A percentile compares a stretch with the other conserved stretches of the same genome.
Conservation (phyloP, 1,140 invertebrate genomes). For the Lepidotrigona ventralis region DNA sequence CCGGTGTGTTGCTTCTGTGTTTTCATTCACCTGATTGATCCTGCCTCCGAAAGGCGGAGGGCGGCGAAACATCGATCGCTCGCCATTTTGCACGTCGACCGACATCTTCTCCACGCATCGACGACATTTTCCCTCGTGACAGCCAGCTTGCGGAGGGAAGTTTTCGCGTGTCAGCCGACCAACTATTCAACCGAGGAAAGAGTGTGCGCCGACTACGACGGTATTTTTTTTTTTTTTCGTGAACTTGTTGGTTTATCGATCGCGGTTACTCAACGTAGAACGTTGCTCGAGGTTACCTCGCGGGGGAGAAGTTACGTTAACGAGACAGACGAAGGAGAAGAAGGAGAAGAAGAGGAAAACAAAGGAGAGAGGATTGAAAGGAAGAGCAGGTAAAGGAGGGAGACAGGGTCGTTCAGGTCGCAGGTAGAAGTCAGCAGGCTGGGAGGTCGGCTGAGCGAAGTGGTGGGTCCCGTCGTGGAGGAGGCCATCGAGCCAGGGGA, state of each 20-base stretch:
- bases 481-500: slow-evolving; percentile 80
- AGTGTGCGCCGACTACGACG: neutral
- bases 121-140: slow-evolving; percentile 63
- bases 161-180: neutral
- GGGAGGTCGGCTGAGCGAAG: slow-evolving; percentile 79
- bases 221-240: neutral
- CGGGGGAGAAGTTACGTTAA: neutral
- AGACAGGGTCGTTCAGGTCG: slow-evolving; percentile 56
- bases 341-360: neutral
- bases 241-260: slow-evolving; percentile 30
- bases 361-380: neutral
- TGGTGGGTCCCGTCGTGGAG: slow-evolving; percentile 81
- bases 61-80: slow-evolving; percentile 70
- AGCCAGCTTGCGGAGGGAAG: neutral
- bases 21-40: slow-evolving; percentile 51
- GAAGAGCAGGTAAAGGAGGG: slow-evolving; percentile 29
- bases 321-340: neutral
- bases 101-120: slow-evolving; percentile 64
- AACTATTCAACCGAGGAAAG: neutral
- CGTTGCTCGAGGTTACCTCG: neutral
- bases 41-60: slow-evolving; percentile 53
- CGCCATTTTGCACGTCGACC: slow-evolving; percentile 75
- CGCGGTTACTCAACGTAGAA: neutral
- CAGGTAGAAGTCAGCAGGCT: slow-evolving; percentile 76
- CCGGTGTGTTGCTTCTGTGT: slow-evolving; percentile 36